These are phyloP conservation scores for Megaustenia siamemsis DNA, from an alignment of 2,888 invertebrate genomes.

Conservation along the genomic window DNA sequence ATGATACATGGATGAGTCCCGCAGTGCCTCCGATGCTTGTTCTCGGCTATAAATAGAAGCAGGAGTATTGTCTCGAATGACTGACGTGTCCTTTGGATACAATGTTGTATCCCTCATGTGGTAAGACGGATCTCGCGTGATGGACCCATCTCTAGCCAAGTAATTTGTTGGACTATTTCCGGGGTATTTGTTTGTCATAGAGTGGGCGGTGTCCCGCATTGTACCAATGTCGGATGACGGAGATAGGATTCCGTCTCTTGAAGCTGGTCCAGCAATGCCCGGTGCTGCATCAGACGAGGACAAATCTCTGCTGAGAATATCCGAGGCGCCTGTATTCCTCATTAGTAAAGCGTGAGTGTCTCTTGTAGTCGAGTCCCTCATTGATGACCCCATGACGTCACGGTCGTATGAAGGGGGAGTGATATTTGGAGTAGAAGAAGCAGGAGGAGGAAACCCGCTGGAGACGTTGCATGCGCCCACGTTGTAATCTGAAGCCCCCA, in stretches of 20 bases:
- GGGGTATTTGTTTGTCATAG: constrained; percentile 42
- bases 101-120: constrained; percentile 43
- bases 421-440: constrained; percentile 59
- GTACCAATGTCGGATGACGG: constrained; percentile 20
- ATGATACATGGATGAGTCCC: constrained; percentile 31
- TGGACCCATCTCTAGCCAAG: background rate
- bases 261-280: background rate
- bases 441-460: constrained; percentile 40
- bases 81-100: constrained; percentile 27
- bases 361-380: constrained; percentile 21
- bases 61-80: constrained; percentile 8
- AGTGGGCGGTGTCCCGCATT: background rate
- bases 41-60: background rate
- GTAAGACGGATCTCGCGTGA: constrained; percentile 30
- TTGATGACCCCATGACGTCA: constrained; percentile 30
- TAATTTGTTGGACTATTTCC: constrained; percentile 39
- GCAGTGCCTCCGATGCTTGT: constrained; percentile 1
- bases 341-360: constrained; percentile 16
- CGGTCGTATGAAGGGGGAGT: constrained; percentile 52
- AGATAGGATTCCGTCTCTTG: constrained; percentile 35
- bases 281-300: constrained; percentile 11
- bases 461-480: constrained; percentile 14
- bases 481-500: constrained; percentile 61
- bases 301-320: constrained; percentile 26
- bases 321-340: constrained; percentile 10